Evolutionary conservation across 2,888 invertebrate genomes (phyloP).

Genomic region (Drosophila quasianomalipes): DNA sequence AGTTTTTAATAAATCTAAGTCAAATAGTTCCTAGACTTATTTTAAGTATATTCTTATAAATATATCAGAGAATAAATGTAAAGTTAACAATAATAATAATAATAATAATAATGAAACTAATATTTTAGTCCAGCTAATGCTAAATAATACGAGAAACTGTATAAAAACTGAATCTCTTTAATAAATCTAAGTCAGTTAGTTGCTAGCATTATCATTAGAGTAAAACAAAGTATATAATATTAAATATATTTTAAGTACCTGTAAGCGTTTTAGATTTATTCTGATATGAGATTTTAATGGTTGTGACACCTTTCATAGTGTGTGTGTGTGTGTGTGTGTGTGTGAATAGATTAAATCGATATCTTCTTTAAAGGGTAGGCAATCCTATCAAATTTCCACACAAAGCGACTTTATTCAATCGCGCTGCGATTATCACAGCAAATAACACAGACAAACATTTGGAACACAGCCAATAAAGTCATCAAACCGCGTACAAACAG

Average conservation of each 20-base stretch:
- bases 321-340: background rate
- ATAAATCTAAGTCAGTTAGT: background rate
- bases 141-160: background rate
- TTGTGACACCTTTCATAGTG: slow-evolving; percentile 13
- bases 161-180: background rate
- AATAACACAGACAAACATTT: slow-evolving; percentile 54
- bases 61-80: background rate
- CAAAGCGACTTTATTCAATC: slow-evolving; percentile 36
- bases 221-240: background rate
- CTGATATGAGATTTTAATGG: slow-evolving; percentile 17
- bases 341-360: slow-evolving; percentile 3
- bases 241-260: background rate
- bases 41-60: background rate
- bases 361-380: slow-evolving; percentile 28
- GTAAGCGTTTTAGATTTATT: background rate
- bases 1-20: background rate
- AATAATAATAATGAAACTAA: background rate
- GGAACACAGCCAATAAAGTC: slow-evolving; percentile 59
- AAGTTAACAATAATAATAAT: background rate
- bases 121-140: no score
- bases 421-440: slow-evolving; percentile 59
- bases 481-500: slow-evolving; percentile 53
- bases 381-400: slow-evolving; percentile 42
- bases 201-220: background rate
- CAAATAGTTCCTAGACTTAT: background rate